phyloP scores from a whole-genome alignment of 2,113 vertebrate species.

The Agelaius tricolor region DNA sequence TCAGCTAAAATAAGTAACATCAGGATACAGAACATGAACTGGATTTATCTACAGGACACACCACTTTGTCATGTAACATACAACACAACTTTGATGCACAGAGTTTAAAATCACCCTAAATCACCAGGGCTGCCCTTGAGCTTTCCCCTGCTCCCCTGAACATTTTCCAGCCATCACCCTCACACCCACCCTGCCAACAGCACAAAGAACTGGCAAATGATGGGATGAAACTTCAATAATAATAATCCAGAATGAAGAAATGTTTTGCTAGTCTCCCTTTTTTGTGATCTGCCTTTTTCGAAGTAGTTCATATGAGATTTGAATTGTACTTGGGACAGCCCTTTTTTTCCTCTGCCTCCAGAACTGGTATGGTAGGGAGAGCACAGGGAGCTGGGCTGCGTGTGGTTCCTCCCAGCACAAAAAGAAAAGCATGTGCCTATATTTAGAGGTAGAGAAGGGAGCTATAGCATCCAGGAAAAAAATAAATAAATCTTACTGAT shows the following conservation, averaged over 20 bases:
- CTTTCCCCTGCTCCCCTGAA: background rate
- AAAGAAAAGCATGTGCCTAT: conserved; percentile 41
- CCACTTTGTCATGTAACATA: accelerated
- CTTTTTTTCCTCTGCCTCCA: background rate
- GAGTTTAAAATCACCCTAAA: background rate
- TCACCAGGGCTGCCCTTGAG: accelerated
- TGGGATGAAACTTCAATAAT: background rate
- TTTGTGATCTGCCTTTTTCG: background rate
- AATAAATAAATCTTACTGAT: background rate
- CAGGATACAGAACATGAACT: accelerated
- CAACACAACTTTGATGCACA: accelerated
- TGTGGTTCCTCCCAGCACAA: background rate
- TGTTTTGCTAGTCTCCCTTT: background rate
- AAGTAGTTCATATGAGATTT: background rate
- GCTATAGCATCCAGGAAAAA: background rate
- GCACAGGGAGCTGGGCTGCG: background rate
- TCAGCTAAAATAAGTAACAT: background rate
- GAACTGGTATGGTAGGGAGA: background rate
- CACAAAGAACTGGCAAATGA: background rate
- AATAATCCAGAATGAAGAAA: background rate
- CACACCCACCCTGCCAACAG: background rate
- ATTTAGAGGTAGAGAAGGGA: conserved; percentile 42
- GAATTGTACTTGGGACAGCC: background rate
- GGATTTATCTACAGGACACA: background rate
- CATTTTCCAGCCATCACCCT: background rate